These are phyloP conservation scores for Gymnodraco acuticeps DNA, from an alignment of 2,797 vertebrate species.

Conservation along the genomic window DNA sequence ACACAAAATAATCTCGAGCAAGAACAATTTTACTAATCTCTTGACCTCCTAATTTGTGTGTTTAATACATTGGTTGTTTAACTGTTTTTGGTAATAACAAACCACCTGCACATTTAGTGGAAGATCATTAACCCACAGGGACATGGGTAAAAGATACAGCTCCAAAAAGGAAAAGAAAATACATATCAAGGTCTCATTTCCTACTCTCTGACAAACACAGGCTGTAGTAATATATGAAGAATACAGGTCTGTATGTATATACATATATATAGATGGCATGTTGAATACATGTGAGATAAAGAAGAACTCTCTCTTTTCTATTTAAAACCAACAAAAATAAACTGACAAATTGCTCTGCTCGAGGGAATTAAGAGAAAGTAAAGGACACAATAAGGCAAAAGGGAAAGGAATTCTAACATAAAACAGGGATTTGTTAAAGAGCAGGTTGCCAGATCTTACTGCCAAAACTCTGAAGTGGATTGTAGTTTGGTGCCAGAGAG, in stretches of 20 bases:
- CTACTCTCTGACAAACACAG: slow-evolving; percentile 37
- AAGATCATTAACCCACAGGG: slow-evolving; percentile 15
- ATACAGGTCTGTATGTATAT: neutral
- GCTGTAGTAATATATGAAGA: slow-evolving; percentile 25
- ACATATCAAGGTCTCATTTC: slow-evolving; percentile 12
- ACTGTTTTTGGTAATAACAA: slow-evolving; percentile 21
- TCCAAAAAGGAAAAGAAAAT: slow-evolving; percentile 9
- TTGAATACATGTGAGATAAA: slow-evolving; percentile 49
- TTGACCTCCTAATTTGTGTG: slow-evolving; percentile 5
- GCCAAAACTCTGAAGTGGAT: slow-evolving; percentile 73
- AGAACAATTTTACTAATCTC: slow-evolving; percentile 2
- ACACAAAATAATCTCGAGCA: slow-evolving; percentile 13
- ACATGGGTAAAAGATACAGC: slow-evolving; percentile 13
- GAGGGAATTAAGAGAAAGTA: slow-evolving; percentile 39
- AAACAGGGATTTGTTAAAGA: slow-evolving; percentile 47
- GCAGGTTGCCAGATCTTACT: slow-evolving; percentile 54
- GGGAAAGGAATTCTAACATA: slow-evolving; percentile 50
- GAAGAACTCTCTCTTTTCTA: slow-evolving; percentile 29
- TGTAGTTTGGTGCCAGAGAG: slow-evolving; percentile 61
- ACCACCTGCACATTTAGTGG: slow-evolving; percentile 18
- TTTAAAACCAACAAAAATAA: slow-evolving; percentile 31
- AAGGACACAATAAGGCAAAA: slow-evolving; percentile 40
- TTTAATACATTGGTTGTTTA: slow-evolving; percentile 11
- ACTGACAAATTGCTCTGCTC: slow-evolving; percentile 52
- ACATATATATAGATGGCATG: neutral